These are phyloP conservation scores for Stercorarius parasiticus DNA, from an alignment of 2,113 vertebrate genomes.

Conservation along the genomic window DNA sequence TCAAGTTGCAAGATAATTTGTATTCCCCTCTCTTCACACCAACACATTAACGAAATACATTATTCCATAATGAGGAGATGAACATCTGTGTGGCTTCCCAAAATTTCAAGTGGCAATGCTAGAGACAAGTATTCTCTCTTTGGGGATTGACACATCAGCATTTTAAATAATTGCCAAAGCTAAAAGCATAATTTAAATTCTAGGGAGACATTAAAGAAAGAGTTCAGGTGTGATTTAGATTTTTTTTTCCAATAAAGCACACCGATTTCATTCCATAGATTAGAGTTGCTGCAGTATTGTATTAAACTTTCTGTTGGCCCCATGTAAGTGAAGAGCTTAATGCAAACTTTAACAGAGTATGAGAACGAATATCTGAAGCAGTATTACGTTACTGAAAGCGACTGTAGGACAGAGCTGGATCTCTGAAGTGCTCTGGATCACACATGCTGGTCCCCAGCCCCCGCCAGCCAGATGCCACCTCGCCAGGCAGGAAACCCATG, in stretches of 20 bases:
- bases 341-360: background rate
- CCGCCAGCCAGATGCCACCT: fast-evolving
- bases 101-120: conserved; percentile 67
- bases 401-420: too few species aligned
- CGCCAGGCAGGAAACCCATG: fast-evolving
- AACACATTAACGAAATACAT: conserved; percentile 67
- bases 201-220: background rate
- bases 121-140: conserved; percentile 59
- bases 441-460: fast-evolving
- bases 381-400: fast-evolving
- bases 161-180: conserved; percentile 28
- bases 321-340: background rate
- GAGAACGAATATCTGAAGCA: background rate
- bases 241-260: background rate
- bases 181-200: conserved; percentile 34
- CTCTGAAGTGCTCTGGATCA: fast-evolving
- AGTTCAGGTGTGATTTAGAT: conserved; percentile 23
- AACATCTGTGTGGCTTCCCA: conserved; percentile 68
- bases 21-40: conserved; percentile 52
- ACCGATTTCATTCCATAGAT: background rate
- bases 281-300: background rate
- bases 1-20: conserved; percentile 59
- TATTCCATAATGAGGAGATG: conserved; percentile 70
- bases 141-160: conserved; percentile 43
- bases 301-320: background rate